Percentiles rank a stretch among this genome's conserved stretches.
These are phyloP conservation scores for Glyptemys insculpta DNA, from an alignment of 2,797 vertebrate genomes.

Conservation along the genomic window DNA sequence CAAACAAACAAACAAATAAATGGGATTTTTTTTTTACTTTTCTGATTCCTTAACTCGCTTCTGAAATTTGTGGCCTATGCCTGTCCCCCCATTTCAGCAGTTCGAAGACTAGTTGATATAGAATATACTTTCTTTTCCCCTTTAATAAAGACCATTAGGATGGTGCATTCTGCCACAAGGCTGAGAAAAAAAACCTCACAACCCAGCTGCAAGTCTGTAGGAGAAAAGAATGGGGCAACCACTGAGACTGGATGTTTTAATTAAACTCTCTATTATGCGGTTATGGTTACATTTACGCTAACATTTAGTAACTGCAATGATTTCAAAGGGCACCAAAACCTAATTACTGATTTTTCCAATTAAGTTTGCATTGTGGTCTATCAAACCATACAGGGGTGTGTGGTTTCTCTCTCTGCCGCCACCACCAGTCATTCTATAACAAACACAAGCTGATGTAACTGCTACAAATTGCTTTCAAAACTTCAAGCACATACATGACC, in stretches of 20 bases:
- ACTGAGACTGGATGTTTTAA: not conserved
- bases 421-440: not conserved
- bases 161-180: not conserved
- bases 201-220: not conserved
- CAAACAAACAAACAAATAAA: not conserved
- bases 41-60: not conserved
- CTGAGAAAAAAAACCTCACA: not conserved
- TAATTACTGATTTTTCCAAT: not conserved
- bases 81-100: not conserved
- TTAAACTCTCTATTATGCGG: not conserved
- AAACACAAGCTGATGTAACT: not conserved
- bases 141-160: not conserved
- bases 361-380: not conserved
- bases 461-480: not conserved
- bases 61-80: not conserved
- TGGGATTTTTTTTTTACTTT: not conserved
- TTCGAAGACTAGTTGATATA: not conserved
- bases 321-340: not conserved
- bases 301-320: not conserved
- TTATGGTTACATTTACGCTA: not conserved
- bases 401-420: not conserved
- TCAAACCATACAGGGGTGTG: not conserved
- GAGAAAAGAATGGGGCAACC: not conserved
- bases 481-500: not conserved
- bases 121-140: not conserved